Evolutionary conservation across 2,888 invertebrate species (phyloP).

Genomic region (Limnephilus auricula): DNA sequence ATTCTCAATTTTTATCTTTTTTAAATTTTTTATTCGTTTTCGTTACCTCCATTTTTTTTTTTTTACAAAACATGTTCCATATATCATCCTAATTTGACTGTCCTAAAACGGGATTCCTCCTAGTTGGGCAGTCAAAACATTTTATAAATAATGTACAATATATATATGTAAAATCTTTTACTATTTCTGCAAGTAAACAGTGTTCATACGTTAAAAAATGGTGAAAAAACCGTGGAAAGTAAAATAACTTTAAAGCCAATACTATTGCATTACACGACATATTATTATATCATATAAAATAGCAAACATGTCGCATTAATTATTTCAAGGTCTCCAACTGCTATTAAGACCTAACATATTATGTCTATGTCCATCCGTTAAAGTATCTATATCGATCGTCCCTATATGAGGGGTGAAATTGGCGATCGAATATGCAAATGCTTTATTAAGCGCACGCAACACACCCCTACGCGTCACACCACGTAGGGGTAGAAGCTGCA

Average conservation of each 20-base stretch:
- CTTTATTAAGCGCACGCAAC: constrained; percentile 44
- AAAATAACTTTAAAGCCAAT: too few species aligned
- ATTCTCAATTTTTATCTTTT: too few species aligned
- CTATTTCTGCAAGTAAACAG: not conserved
- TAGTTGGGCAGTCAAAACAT: too few species aligned
- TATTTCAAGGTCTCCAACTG: constrained; percentile 12
- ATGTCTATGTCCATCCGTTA: not conserved
- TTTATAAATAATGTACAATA: too few species aligned
- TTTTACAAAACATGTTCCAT: too few species aligned
- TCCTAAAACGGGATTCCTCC: too few species aligned
- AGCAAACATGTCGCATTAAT: not conserved
- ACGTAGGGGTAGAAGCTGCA: constrained; percentile 23
- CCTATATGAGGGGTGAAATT: constrained; percentile 7
- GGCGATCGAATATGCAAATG: constrained; percentile 63
- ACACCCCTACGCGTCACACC: not conserved
- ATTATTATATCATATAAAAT: not conserved
- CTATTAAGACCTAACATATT: not conserved
- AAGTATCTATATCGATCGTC: not conserved
- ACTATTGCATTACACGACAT: not conserved
- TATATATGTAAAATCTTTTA: too few species aligned
- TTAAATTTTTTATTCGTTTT: too few species aligned
- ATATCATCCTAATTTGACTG: too few species aligned
- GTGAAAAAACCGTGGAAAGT: not conserved
- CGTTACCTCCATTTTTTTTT: too few species aligned
- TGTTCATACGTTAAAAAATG: not conserved